Conservation (phyloP, 2,888 invertebrate species). For the Drosophila affinis region DNA sequence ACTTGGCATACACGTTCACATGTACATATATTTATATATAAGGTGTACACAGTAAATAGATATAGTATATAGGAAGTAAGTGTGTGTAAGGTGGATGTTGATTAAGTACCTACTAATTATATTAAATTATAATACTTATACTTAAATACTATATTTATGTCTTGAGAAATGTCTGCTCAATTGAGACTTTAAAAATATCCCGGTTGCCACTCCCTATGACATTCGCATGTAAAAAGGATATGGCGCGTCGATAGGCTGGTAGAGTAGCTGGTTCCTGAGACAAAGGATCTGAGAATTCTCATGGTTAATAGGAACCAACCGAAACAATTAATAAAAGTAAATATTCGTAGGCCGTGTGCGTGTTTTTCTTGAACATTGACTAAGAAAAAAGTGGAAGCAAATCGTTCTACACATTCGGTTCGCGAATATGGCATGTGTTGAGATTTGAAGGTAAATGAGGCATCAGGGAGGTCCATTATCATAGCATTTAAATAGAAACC, state of each 20-base stretch:
- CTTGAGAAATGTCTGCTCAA: too few species aligned
- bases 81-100: not conserved
- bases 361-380: conserved; percentile 12
- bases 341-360: conserved; percentile 5
- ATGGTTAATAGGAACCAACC: not conserved
- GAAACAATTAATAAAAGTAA: not conserved
- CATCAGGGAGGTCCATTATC: conserved; percentile 24
- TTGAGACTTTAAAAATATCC: too few species aligned
- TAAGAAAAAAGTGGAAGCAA: conserved; percentile 29
- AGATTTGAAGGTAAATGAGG: conserved; percentile 54
- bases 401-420: conserved; percentile 37
- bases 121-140: not conserved
- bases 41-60: conserved; percentile 11
- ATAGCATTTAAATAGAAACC: conserved; percentile 49
- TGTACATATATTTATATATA: not conserved
- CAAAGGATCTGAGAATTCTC: too few species aligned
- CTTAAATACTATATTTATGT: not conserved
- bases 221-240: too few species aligned
- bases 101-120: not conserved
- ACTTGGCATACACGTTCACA: not conserved
- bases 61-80: conserved; percentile 49
- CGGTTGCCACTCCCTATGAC: too few species aligned
- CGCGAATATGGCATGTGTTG: conserved; percentile 46
- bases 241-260: too few species aligned
- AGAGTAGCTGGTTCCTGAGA: conserved; percentile 8